Evolutionary conservation across 1,140 invertebrate species (phyloP).

Genomic region (Papilio aristodemus): DNA sequence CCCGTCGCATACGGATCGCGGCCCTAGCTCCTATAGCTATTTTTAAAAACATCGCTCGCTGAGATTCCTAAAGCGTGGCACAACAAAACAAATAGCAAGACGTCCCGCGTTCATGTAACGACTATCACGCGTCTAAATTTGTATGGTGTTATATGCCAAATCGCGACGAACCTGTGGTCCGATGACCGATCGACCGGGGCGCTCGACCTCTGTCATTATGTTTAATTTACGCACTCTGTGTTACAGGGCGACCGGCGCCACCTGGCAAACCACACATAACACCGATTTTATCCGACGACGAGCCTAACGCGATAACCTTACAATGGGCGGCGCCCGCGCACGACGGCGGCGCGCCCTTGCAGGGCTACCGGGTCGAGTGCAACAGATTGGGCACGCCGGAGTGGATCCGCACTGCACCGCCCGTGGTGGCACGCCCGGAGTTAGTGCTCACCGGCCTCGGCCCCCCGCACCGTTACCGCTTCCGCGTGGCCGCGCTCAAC

Average conservation of each 20-base stretch:
- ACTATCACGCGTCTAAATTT: slow-evolving; percentile 71
- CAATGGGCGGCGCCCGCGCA: slow-evolving; percentile 90
- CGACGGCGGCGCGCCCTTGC: slow-evolving; percentile 94
- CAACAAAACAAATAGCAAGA: slow-evolving; percentile 77
- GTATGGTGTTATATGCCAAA: slow-evolving; percentile 66
- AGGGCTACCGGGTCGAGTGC: slow-evolving; percentile 91
- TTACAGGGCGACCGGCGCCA: slow-evolving; percentile 86
- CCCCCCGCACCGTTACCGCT: slow-evolving; percentile 93
- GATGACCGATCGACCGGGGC: slow-evolving; percentile 39
- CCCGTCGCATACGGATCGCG: slow-evolving; percentile 38
- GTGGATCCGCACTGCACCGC: slow-evolving; percentile 88
- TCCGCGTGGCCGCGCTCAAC: slow-evolving; percentile 93
- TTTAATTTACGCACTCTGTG: slow-evolving; percentile 31
- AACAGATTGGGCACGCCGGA: slow-evolving; percentile 87
- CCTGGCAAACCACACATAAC: slow-evolving; percentile 89
- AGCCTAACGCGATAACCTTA: slow-evolving; percentile 92
- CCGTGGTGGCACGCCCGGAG: slow-evolving; percentile 85
- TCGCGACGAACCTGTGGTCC: slow-evolving; percentile 38
- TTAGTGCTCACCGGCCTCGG: slow-evolving; percentile 88
- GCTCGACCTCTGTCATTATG: slow-evolving; percentile 35
- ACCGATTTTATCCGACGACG: slow-evolving; percentile 83
- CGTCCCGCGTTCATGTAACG: slow-evolving; percentile 65
- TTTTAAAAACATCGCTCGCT: slow-evolving; percentile 74
- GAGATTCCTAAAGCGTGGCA: slow-evolving; percentile 70
- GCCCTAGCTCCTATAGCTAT: slow-evolving; percentile 61